phyloP scores from a whole-genome alignment of 1,140 invertebrate species.

The Drosophila arawakana region DNA sequence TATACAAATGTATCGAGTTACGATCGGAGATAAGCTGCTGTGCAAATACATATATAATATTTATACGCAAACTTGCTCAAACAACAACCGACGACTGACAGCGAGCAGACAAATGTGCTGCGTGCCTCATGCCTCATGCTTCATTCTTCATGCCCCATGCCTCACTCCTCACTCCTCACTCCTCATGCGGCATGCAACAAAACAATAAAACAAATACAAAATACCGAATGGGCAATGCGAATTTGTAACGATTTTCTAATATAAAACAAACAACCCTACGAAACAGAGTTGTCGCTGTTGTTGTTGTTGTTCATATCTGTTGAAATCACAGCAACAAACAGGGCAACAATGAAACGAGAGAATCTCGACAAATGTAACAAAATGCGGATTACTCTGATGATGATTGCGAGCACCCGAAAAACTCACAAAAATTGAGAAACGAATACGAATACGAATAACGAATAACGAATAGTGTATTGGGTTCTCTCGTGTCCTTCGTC shows the following conservation, averaged over 20 bases:
- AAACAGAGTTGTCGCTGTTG: constrained; percentile 9
- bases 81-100: constrained; percentile 60
- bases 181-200: constrained; percentile 31
- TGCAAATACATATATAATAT: constrained; percentile 81
- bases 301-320: constrained; percentile 69
- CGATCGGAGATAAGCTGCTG: constrained; percentile 76
- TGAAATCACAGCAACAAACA: constrained; percentile 63
- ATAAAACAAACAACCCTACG: constrained; percentile 71
- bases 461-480: constrained; percentile 18
- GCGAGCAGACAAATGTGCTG: constrained; percentile 66
- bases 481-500: constrained; percentile 30
- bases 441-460: not conserved
- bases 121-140: constrained; percentile 11
- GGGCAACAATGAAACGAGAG: constrained; percentile 28
- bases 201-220: constrained; percentile 60
- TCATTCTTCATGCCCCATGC: constrained; percentile 16
- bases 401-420: constrained; percentile 32
- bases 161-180: constrained; percentile 13
- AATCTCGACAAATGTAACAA: constrained; percentile 67
- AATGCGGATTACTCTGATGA: constrained; percentile 72
- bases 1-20: constrained; percentile 77
- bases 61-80: constrained; percentile 82
- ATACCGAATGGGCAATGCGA: constrained; percentile 21
- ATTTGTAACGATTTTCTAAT: constrained; percentile 83
- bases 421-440: too few relatives aligned